Percentiles rank a stretch among this genome's conserved stretches.
phyloP scores from a whole-genome alignment of 2,888 invertebrate species.

The Trissolcus brochymenae region DNA sequence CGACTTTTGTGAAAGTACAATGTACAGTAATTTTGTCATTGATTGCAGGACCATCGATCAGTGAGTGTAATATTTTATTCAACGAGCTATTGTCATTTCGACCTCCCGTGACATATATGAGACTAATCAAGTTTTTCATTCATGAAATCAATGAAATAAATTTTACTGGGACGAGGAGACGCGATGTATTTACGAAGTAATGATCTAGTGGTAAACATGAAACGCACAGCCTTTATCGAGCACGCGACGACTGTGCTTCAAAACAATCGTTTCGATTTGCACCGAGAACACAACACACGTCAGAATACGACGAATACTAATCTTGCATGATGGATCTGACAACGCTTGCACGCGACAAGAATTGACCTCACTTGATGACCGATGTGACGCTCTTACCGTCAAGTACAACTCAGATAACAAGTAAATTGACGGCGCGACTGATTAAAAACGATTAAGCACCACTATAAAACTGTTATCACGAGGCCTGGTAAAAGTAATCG shows the following conservation, averaged over 20 bases:
- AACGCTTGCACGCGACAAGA: constrained; percentile 50
- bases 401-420: constrained; percentile 43
- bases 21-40: constrained; percentile 15
- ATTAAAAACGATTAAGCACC: constrained; percentile 43
- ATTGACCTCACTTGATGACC: constrained; percentile 50
- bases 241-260: constrained; percentile 52
- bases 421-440: constrained; percentile 35
- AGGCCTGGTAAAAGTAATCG: constrained; percentile 28
- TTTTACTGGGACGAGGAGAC: constrained; percentile 29
- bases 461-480: constrained; percentile 27
- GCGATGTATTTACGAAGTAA: constrained; percentile 44
- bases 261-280: constrained; percentile 53
- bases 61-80: constrained; percentile 38
- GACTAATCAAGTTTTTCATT: constrained; percentile 48
- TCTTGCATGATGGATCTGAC: constrained; percentile 53
- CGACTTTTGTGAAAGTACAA: constrained; percentile 15
- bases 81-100: constrained; percentile 41
- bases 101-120: constrained; percentile 42
- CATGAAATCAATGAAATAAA: constrained; percentile 46
- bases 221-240: constrained; percentile 48
- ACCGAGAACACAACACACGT: constrained; percentile 32
- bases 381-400: constrained; percentile 40
- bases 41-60: constrained; percentile 22
- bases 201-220: constrained; percentile 48
- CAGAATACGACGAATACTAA: constrained; percentile 49